Conservation (phyloP, 2,113 vertebrate species). For the Gopherus evgoodei region DNA sequence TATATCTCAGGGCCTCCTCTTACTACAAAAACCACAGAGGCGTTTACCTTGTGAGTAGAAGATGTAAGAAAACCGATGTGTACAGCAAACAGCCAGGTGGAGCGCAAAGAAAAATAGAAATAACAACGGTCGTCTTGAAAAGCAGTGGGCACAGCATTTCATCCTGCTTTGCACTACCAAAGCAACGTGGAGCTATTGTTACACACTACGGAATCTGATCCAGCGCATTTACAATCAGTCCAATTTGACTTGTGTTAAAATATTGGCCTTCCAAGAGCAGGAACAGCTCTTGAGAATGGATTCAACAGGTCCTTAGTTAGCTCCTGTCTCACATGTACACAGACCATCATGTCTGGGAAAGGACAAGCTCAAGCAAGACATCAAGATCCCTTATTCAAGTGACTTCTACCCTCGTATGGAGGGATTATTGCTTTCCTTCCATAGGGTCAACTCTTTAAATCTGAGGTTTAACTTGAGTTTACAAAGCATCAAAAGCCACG, state of each 20-base stretch:
- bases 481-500: neutral
- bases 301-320: neutral
- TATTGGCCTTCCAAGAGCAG: neutral
- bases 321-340: neutral
- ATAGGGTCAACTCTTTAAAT: neutral
- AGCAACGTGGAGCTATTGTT: neutral
- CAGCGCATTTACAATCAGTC: neutral
- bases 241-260: neutral
- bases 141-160: neutral
- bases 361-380: neutral
- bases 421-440: neutral
- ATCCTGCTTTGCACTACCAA: neutral
- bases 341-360: neutral
- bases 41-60: neutral
- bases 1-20: too few relatives aligned
- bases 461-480: neutral
- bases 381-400: neutral
- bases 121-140: neutral
- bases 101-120: neutral
- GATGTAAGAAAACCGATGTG: neutral
- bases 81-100: neutral
- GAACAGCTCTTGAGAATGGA: accelerated
- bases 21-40: too few relatives aligned
- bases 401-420: neutral
- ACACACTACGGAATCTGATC: neutral